phyloP scores from a whole-genome alignment of 2,113 vertebrate genomes.

The Sinocyclocheilus grahami region DNA sequence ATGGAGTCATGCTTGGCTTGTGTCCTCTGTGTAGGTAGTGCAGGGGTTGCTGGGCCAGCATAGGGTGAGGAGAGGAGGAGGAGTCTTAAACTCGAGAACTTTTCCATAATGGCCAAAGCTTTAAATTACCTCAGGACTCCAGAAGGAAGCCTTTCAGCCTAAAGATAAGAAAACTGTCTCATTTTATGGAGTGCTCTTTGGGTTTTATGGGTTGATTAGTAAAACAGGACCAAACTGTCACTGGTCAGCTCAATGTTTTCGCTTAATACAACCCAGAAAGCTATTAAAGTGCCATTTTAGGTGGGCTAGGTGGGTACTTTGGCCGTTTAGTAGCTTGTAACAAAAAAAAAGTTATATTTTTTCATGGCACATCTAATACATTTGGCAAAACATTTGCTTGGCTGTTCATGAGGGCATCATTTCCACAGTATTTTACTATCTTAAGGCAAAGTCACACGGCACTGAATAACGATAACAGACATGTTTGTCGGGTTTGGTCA shows the following conservation, averaged over 20 bases:
- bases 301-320: background rate
- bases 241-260: background rate
- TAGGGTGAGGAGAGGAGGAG: constrained; percentile 16
- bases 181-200: constrained; percentile 26
- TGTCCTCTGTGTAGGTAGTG: constrained; percentile 48
- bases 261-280: background rate
- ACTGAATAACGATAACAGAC: background rate
- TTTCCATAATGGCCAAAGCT: constrained; percentile 42
- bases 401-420: background rate
- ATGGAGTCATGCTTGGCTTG: constrained; percentile 54
- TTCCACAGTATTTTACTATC: constrained; percentile 1
- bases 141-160: constrained; percentile 31
- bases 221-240: background rate
- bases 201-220: constrained; percentile 30
- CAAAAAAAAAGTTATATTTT: background rate
- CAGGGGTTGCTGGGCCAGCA: constrained; percentile 13
- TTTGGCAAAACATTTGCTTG: background rate
- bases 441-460: background rate
- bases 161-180: constrained; percentile 26
- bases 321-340: background rate
- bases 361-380: background rate
- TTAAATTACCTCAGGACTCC: constrained; percentile 35
- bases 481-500: background rate
- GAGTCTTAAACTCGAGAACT: constrained; percentile 16
- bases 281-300: constrained; percentile 20